phyloP scores from a whole-genome alignment of 2,888 invertebrate species.

The Dilophus febrilis region DNA sequence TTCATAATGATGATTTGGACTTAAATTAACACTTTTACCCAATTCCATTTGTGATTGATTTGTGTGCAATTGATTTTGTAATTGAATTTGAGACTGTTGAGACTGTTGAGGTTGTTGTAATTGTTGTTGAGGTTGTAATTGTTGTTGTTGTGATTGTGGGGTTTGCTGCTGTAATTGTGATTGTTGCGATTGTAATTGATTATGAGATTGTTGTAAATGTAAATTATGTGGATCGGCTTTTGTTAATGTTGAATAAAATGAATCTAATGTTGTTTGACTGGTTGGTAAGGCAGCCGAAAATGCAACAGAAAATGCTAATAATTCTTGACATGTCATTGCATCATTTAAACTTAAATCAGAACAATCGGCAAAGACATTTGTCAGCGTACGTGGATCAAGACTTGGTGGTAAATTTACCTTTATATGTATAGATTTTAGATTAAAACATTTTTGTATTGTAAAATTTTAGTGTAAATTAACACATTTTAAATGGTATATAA shows the following conservation, averaged over 20 bases:
- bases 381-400: slow-evolving; percentile 21
- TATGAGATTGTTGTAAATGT: not conserved
- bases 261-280: slow-evolving; percentile 66
- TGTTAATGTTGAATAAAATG: slow-evolving; percentile 63
- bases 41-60: not conserved
- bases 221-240: slow-evolving; percentile 38
- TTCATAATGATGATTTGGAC: too few relatives aligned
- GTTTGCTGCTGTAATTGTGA: not conserved
- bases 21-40: slow-evolving; percentile 17
- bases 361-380: slow-evolving; percentile 32
- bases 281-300: slow-evolving; percentile 82
- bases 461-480: not conserved
- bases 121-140: slow-evolving; percentile 17
- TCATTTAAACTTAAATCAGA: slow-evolving; percentile 35
- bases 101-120: slow-evolving; percentile 8
- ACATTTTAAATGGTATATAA: slow-evolving; percentile 4
- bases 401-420: slow-evolving; percentile 31
- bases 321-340: slow-evolving; percentile 56
- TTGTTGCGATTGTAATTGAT: not conserved
- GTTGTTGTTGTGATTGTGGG: slow-evolving; percentile 9
- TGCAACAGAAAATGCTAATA: slow-evolving; percentile 81
- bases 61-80: slow-evolving; percentile 9
- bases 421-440: not conserved
- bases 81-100: slow-evolving; percentile 8
- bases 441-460: not conserved